These are phyloP conservation scores for Hystrix cristata DNA, from an alignment of 2,113 vertebrate species.

Conservation along the genomic window DNA sequence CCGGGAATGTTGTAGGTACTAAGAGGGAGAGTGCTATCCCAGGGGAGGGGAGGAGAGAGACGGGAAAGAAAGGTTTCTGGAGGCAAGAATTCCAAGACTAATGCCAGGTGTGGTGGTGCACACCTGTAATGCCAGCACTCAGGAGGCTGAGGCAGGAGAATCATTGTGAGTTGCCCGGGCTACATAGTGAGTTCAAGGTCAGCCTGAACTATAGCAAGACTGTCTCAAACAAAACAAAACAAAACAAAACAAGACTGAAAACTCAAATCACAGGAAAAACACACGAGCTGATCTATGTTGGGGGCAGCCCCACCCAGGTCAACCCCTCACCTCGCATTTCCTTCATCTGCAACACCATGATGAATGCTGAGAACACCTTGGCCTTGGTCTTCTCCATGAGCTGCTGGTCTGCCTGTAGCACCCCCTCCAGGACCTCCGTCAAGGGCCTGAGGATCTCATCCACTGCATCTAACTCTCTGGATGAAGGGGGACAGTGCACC, in stretches of 20 bases:
- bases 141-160: not conserved
- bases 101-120: not conserved
- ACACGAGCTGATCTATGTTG: too few relatives aligned
- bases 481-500: conserved; percentile 58
- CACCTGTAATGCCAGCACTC: not conserved
- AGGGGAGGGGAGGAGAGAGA: not conserved
- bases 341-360: conserved; percentile 96
- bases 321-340: conserved; percentile 92
- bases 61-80: not conserved
- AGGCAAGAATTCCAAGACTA: not conserved
- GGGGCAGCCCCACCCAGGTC: not conserved
- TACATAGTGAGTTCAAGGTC: not conserved
- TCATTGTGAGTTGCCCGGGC: not conserved
- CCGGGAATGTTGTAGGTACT: not conserved
- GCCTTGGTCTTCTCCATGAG: conserved; percentile 97
- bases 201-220: not conserved
- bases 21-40: not conserved
- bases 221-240: not conserved
- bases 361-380: conserved; percentile 96
- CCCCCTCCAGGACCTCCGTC: conserved; percentile 95
- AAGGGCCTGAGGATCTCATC: conserved; percentile 94
- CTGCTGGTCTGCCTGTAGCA: conserved; percentile 95
- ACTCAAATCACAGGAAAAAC: not conserved
- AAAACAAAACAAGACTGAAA: not conserved
- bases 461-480: conserved; percentile 93